Conservation (phyloP, 2,888 invertebrate genomes). For the Rhagonycha lutea region DNA sequence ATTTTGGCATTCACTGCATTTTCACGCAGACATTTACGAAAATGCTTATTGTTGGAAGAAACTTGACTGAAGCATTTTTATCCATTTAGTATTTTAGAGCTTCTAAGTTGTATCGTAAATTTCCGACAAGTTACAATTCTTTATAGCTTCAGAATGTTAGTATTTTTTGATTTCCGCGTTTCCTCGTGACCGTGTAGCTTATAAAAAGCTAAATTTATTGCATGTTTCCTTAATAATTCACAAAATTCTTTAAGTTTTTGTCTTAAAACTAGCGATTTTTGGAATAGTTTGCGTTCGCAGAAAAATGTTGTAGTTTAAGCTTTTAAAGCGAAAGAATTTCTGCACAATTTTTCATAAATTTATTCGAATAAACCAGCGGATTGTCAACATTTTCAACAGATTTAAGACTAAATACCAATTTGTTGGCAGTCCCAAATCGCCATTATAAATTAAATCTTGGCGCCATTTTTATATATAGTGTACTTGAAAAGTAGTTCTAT, state of each 20-base stretch:
- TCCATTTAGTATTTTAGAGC: neutral
- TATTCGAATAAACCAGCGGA: constrained; percentile 10
- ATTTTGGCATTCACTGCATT: constrained; percentile 5
- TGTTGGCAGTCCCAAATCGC: constrained; percentile 14
- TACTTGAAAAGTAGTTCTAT: neutral
- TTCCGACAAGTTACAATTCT: neutral
- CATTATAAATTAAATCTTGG: constrained; percentile 24
- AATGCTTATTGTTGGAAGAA: neutral
- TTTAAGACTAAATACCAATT: constrained; percentile 25
- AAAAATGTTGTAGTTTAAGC: neutral
- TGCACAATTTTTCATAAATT: neutral
- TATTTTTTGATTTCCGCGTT: neutral
- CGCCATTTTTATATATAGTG: constrained; percentile 21
- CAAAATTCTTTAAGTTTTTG: neutral
- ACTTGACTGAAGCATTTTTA: neutral
- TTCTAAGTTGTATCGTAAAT: neutral
- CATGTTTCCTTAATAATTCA: neutral
- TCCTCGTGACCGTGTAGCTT: neutral
- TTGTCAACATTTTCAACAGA: constrained; percentile 20
- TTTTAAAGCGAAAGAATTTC: neutral
- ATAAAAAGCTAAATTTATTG: neutral
- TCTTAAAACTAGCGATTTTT: neutral
- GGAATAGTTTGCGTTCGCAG: neutral
- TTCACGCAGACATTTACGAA: neutral
- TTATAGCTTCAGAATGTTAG: neutral